phyloP scores from a whole-genome alignment of 2,888 invertebrate species.

The Melanchra persicariae region DNA sequence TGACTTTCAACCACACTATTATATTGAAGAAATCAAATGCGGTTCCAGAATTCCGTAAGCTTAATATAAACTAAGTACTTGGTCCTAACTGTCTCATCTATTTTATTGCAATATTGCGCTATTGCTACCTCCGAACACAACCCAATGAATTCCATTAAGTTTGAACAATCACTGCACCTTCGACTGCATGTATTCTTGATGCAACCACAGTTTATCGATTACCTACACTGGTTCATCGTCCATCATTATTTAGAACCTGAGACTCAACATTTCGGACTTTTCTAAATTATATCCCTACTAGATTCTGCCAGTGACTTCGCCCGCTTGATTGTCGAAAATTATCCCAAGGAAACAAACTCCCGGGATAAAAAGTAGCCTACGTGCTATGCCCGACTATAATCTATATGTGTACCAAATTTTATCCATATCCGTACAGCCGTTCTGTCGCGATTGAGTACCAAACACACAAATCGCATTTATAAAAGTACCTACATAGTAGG shows the following conservation, averaged over 20 bases:
- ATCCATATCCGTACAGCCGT: no score
- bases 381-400: no score
- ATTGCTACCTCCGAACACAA: conserved; percentile 1
- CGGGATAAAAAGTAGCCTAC: no score
- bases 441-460: no score
- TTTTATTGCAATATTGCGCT: conserved; percentile 4
- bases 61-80: conserved; percentile 2
- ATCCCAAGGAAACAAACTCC: no score
- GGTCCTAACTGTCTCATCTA: background rate
- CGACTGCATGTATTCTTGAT: background rate
- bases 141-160: conserved; percentile 18
- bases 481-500: no score
- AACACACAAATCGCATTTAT: no score
- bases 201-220: background rate
- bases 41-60: background rate
- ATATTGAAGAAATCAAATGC: background rate
- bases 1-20: background rate
- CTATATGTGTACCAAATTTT: no score
- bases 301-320: no score
- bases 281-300: background rate
- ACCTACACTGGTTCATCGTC: background rate
- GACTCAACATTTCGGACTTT: background rate
- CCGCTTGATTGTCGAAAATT: no score
- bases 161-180: conserved; percentile 7
- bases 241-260: background rate